Base-by-base conservation (phyloP, 2,113 vertebrate species). In the Leptobrachium leishanense region DNA sequence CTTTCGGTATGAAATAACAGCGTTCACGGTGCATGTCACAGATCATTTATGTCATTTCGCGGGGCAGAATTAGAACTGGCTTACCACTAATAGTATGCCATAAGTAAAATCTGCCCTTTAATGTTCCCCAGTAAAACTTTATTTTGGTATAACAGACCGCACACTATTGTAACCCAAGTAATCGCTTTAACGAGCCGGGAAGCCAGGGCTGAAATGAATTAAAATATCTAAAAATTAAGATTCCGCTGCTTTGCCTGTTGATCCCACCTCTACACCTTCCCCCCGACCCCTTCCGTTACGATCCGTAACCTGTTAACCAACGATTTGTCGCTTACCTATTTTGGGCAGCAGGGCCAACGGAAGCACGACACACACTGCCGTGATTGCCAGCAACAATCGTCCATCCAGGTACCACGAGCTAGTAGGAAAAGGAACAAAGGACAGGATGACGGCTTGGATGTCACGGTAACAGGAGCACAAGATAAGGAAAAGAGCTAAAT, bases 331-430 rank as follows among this genome's bases (percentile, higher is more conserved):
- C 94, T 93, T 87, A 98, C 97, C 96, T 74, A 99, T 97, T 92
- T 92, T 96, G 64, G 95, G 94, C 86, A 96, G 90, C 83, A 99
- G 90, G 0, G 97, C 89, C 66, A 98, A 91, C 82, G 98, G 97
- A 41, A 98, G 90, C 77, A 98, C 90, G 79, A 97, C 77, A 83
- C 90, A 92, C 77, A 96, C 72, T 43, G 94, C 92, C 81, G 93
- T 85, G n/a, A 98, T 76, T 81, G 97, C 86, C 3, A 98, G 85
- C 43, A 98, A 89, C 75, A 89, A 74, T 20, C 87, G 88, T 68
- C 95, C 95, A 82, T 98, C 88, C 2, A 96, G 93, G 86, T 96
- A 98, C 98, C 97, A 98, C 74, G 89, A 86, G 82, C 93, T 94
- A 82, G 82, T 8, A 55, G 20, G 40, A 20, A 7, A 50, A 43